Conservation (phyloP, 2,888 invertebrate genomes). For the Periphyllus acericola region DNA sequence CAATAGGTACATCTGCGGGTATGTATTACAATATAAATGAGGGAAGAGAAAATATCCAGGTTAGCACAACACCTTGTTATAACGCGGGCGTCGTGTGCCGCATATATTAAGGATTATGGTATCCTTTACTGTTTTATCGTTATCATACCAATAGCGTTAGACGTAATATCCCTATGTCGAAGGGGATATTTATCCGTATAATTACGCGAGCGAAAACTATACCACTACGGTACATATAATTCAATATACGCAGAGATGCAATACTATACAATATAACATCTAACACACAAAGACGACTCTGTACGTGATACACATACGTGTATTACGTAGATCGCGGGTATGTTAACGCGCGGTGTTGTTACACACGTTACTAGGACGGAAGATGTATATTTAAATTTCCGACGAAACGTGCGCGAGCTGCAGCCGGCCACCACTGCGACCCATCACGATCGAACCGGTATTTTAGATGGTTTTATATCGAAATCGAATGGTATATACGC, state of each 20-base stretch:
- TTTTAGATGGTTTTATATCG: not conserved
- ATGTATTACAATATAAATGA: not conserved
- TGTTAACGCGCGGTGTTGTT: not conserved
- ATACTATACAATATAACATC: not conserved
- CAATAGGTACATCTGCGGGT: too few relatives aligned
- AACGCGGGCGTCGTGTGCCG: not conserved
- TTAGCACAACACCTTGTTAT: not conserved
- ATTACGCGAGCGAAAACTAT: constrained; percentile 2
- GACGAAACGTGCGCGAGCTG: not conserved
- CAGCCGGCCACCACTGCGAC: not conserved
- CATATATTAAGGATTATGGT: not conserved
- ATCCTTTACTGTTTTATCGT: not conserved
- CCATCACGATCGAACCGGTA: not conserved
- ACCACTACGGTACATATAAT: not conserved
- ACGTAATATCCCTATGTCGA: not conserved
- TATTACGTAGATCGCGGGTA: not conserved
- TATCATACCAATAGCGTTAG: not conserved
- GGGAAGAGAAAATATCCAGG: constrained; percentile 1
- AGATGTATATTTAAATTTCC: not conserved
- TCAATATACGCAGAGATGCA: not conserved
- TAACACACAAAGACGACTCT: not conserved
- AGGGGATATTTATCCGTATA: not conserved
- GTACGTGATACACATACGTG: not conserved
- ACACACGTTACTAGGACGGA: not conserved
- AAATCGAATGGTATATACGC: not conserved